Percentiles rank a stretch among this genome's conserved stretches.
Evolutionary conservation across 2,113 vertebrate species (phyloP).

Genomic region (Addax nasomaculatus): DNA sequence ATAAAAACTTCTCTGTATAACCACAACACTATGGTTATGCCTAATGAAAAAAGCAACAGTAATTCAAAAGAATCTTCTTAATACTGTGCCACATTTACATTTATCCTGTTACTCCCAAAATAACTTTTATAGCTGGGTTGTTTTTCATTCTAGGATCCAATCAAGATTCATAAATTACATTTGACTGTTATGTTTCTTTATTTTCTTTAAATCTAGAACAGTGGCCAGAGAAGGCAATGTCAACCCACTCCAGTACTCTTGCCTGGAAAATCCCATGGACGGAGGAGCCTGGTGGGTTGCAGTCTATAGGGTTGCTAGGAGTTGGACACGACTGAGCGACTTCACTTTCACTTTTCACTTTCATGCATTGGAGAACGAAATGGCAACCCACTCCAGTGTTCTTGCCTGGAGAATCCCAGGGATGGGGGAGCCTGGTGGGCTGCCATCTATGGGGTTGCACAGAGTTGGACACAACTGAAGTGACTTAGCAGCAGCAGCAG

Average conservation of each 20-base stretch:
- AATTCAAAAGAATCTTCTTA: not conserved
- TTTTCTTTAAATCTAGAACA: not conserved
- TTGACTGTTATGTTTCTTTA: not conserved
- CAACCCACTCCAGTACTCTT: not conserved
- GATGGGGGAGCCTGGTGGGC: not conserved
- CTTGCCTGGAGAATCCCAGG: not conserved
- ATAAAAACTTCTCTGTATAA: not conserved
- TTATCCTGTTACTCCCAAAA: not conserved
- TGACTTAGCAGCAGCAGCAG: not conserved
- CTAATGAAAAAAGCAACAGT: not conserved
- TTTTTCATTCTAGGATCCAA: not conserved
- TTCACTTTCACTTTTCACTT: not conserved
- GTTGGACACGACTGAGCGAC: accelerated
- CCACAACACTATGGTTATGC: not conserved
- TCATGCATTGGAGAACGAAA: not conserved
- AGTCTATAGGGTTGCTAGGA: not conserved
- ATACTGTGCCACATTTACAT: not conserved
- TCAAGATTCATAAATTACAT: not conserved
- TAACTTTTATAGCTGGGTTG: not conserved
- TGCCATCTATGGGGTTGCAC: accelerated
- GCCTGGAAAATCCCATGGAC: not conserved
- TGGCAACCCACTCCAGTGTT: not conserved
- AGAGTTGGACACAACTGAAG: accelerated
- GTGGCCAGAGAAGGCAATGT: not conserved
- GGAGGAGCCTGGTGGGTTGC: not conserved